Percentiles rank a stretch among this genome's conserved stretches.
These are phyloP conservation scores for Heliconius erato DNA, from an alignment of 2,888 invertebrate genomes.

Conservation along the genomic window DNA sequence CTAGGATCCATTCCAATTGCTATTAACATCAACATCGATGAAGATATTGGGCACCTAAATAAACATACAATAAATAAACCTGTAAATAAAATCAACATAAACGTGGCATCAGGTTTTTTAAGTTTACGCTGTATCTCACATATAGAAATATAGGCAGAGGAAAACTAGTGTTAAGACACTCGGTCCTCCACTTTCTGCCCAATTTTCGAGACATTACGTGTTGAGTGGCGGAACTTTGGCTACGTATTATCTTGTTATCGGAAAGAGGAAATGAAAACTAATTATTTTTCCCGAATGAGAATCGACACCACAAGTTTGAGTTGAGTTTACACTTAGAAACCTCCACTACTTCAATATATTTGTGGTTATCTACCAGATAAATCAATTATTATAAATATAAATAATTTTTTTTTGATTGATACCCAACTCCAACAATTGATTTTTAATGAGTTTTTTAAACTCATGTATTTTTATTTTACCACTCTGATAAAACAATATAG, in stretches of 20 bases:
- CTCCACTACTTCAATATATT: too few species aligned
- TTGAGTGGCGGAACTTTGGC: background rate
- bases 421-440: too few species aligned
- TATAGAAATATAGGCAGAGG: background rate
- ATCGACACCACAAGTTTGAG: background rate
- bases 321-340: background rate
- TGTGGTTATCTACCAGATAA: too few species aligned
- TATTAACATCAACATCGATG: conserved; percentile 92
- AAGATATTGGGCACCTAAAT: conserved; percentile 85
- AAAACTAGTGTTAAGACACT: background rate
- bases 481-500: background rate
- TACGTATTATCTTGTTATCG: background rate
- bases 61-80: background rate
- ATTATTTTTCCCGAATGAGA: background rate
- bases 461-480: background rate
- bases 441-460: background rate
- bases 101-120: background rate
- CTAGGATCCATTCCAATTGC: conserved; percentile 93
- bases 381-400: too few species aligned
- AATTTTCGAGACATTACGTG: background rate
- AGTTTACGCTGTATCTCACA: background rate
- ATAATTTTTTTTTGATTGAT: too few species aligned
- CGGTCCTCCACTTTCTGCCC: background rate
- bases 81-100: background rate
- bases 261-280: too few species aligned